Conservation (phyloP, 2,888 invertebrate genomes). For the Empis stercorea region DNA sequence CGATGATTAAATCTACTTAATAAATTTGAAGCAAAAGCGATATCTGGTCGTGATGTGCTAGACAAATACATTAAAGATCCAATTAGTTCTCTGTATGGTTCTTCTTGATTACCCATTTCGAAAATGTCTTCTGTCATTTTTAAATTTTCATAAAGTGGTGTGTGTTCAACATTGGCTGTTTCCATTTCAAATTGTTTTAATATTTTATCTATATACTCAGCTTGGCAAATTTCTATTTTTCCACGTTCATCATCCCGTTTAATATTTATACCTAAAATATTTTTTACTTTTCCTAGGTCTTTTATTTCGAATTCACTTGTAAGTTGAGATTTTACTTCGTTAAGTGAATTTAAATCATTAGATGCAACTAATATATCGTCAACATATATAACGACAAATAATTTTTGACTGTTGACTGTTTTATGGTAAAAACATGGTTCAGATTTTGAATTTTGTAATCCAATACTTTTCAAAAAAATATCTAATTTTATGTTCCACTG, state of each 20-base stretch:
- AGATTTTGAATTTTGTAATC: not conserved
- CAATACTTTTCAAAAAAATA: not conserved
- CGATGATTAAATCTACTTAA: slow-evolving; percentile 1
- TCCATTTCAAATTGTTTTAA: not conserved
- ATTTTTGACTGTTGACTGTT: not conserved
- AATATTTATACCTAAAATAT: not conserved
- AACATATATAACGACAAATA: not conserved
- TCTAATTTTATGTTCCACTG: not conserved
- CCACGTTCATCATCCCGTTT: not conserved
- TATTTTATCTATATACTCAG: not conserved
- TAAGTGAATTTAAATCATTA: not conserved
- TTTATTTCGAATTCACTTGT: not conserved
- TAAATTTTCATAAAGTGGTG: not conserved
- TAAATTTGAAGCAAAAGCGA: slow-evolving; percentile 4
- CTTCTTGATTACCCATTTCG: no score
- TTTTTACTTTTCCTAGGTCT: not conserved
- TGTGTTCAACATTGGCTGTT: not conserved
- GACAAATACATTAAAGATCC: slow-evolving; percentile 3
- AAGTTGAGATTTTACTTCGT: not conserved
- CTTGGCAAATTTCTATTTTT: not conserved
- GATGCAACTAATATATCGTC: not conserved
- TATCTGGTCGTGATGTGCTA: slow-evolving; percentile 4
- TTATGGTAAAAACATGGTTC: not conserved
- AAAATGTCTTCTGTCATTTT: no score
- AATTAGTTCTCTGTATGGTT: slow-evolving; percentile 3